These are phyloP conservation scores for Gallinago stenura DNA, from an alignment of 2,797 vertebrate species.

Conservation along the genomic window DNA sequence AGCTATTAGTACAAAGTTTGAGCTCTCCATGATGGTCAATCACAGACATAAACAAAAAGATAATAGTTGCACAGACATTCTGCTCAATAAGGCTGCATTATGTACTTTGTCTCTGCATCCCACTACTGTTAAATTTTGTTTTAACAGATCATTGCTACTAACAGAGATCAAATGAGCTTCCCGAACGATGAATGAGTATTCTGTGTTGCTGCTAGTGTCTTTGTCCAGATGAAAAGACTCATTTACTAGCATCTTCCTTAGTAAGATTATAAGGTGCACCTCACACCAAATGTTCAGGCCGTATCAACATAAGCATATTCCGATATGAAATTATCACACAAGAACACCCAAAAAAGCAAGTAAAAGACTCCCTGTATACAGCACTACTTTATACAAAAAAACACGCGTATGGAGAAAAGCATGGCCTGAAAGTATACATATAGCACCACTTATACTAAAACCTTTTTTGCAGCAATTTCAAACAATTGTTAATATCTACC, in stretches of 20 bases:
- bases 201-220: not conserved
- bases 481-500: not conserved
- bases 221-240: not conserved
- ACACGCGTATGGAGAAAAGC: not conserved
- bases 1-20: not conserved
- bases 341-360: not conserved
- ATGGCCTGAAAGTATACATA: not conserved
- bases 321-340: not conserved
- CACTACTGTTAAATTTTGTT: not conserved
- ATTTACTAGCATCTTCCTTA: not conserved
- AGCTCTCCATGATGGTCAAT: not conserved
- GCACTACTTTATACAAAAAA: not conserved
- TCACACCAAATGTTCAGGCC: not conserved
- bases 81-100: not conserved
- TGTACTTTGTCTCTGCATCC: not conserved
- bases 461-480: accelerated
- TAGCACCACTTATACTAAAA: accelerated
- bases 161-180: not conserved
- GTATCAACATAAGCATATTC: not conserved
- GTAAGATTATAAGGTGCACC: not conserved
- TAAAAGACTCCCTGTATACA: not conserved
- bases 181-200: not conserved
- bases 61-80: not conserved
- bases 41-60: not conserved
- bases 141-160: not conserved